These are phyloP conservation scores for Chrysochloris asiatica DNA, from an alignment of 2,113 vertebrate genomes.

Conservation along the genomic window DNA sequence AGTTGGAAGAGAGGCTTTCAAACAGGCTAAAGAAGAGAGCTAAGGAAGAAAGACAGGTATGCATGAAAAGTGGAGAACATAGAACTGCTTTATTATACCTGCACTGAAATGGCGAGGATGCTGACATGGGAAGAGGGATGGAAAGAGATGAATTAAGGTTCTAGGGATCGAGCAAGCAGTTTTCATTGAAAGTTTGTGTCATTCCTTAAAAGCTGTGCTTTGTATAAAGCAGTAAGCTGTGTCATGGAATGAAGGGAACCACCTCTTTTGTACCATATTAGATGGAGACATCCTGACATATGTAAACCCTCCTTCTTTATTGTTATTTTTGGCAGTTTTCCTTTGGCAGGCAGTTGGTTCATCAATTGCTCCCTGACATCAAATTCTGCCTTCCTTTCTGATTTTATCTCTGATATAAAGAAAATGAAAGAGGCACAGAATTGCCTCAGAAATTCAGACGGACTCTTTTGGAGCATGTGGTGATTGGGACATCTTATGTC, in stretches of 20 bases:
- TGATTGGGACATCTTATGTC: background rate
- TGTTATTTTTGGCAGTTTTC: background rate
- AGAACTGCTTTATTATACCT: background rate
- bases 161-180: background rate
- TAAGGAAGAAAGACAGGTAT: background rate
- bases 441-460: conserved; percentile 20
- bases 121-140: background rate
- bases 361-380: background rate
- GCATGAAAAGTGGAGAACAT: background rate
- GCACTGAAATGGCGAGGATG: background rate
- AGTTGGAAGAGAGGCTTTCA: background rate
- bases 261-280: background rate
- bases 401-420: conserved; percentile 18
- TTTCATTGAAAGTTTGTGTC: background rate
- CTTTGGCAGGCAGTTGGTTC: background rate
- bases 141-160: background rate
- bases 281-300: background rate
- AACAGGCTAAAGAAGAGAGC: background rate
- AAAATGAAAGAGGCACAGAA: background rate
- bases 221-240: background rate
- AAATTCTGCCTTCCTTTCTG: conserved; percentile 4
- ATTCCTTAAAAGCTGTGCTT: background rate
- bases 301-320: background rate
- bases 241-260: background rate
- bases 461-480: background rate